Evolutionary conservation across 1,140 invertebrate species (phyloP), one percentile per base, ranked within the genome.

Genomic region (Pachypsylla venusta): DNA sequence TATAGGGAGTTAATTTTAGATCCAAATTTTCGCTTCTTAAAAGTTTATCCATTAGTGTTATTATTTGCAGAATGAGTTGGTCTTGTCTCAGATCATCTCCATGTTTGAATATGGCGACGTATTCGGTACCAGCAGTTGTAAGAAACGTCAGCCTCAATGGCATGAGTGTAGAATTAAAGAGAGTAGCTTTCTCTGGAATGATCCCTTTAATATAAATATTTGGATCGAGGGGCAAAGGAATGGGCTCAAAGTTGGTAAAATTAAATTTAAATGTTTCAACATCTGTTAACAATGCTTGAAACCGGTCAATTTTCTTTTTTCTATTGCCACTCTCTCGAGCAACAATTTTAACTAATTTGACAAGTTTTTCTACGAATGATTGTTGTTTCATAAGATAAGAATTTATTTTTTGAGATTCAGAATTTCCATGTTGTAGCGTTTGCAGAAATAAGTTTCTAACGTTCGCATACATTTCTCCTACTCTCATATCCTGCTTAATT

Each of bases 11-110:
- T 59, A 99, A 69, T 70, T 94, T 95, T 27, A 98, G 76, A 76
- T 98, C 93, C 27, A 98, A 74, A 74, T 98, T 97, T 74, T 96
- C 92, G 64, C 87, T 78, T 42, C 90, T 76, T 27, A 99, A 73
- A 20, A 99, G 72, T 73, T 94, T 89, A 73, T 99, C 97, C 94
- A 99, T 99, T 2, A 99, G 75, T 0, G 92, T 93, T 60, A 99
- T 98, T 74, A 98, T 98, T 73, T 93, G 88, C 56, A 99, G 72
- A 62, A 99, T 93, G 0, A 99, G 77, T 72, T 99, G 96, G 76
- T 99, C 97, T 73, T 99, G 97, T 24, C 95, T 73, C n/a, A 99
- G 72, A 74, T 99, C 96, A 74, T 99, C 97, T 1, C 97, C 97
- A 68, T 95, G 82, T 76, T 99, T 99, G 72, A 98, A 99, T 63